These are phyloP conservation scores for Acronicta psi DNA, from an alignment of 2,888 invertebrate species.

Conservation along the genomic window DNA sequence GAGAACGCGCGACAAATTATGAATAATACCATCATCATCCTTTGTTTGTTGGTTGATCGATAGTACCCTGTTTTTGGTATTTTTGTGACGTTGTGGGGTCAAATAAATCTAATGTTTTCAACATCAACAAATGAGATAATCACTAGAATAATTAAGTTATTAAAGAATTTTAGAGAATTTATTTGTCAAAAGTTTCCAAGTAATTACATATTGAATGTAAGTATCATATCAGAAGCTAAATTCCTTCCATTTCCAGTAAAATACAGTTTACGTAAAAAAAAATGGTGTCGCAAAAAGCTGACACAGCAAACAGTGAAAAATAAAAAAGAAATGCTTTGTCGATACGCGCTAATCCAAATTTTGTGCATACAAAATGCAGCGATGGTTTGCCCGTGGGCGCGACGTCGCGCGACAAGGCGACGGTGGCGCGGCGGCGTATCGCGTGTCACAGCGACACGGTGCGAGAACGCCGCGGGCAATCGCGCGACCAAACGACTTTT, in stretches of 20 bases:
- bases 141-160: no score
- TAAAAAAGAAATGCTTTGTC: constrained; percentile 31
- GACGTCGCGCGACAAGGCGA: constrained; percentile 44
- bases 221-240: neutral
- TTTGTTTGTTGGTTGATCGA: constrained; percentile 66
- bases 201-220: no score
- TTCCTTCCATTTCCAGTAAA: neutral
- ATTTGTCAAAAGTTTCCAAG: no score
- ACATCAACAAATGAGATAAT: neutral
- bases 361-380: constrained; percentile 41
- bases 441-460: constrained; percentile 46
- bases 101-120: no score
- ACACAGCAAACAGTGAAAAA: constrained; percentile 24
- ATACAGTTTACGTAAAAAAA: constrained; percentile 4
- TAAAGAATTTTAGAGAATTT: no score
- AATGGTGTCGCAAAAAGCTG: constrained; percentile 27
- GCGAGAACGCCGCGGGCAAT: constrained; percentile 47
- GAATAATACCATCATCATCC: constrained; percentile 72
- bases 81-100: constrained; percentile 13
- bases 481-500: constrained; percentile 36
- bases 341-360: constrained; percentile 52
- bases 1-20: constrained; percentile 73
- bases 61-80: constrained; percentile 52
- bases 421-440: constrained; percentile 35
- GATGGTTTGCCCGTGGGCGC: constrained; percentile 31